Evolutionary conservation across 2,113 vertebrate genomes (phyloP).

Genomic region (Grammomys surdaster): DNA sequence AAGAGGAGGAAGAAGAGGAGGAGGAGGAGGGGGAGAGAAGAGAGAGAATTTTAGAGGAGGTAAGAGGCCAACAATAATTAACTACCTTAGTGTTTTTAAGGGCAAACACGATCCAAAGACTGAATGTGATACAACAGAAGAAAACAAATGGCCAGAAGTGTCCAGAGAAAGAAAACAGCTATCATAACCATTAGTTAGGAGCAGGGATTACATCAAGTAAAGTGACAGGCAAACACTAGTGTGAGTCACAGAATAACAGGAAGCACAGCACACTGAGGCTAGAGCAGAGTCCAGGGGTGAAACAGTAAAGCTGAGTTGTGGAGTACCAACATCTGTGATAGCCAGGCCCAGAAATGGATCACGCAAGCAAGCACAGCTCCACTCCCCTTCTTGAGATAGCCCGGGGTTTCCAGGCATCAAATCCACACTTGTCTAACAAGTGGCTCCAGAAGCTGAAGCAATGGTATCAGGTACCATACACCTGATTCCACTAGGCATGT

Average conservation of each 20-base stretch:
- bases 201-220: neutral
- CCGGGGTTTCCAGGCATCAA: neutral
- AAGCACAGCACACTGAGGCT: neutral
- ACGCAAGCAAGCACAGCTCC: neutral
- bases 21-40: too few relatives aligned
- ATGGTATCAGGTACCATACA: neutral
- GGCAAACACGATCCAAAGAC: constrained; percentile 55
- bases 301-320: neutral
- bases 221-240: neutral
- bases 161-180: constrained; percentile 12
- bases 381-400: neutral
- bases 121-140: neutral
- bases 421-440: neutral
- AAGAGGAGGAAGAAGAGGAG: too few relatives aligned
- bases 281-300: neutral
- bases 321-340: neutral
- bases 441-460: neutral
- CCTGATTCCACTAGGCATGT: neutral
- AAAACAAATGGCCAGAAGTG: constrained; percentile 39
- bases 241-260: neutral
- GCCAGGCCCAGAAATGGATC: neutral
- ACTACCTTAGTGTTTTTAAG: constrained; percentile 39
- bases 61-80: constrained; percentile 54
- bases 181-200: constrained; percentile 6
- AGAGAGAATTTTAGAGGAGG: neutral